Evolutionary conservation across 2,797 vertebrate genomes (phyloP), one percentile per base, ranked within the genome.

Genomic region (Gephyroberyx darwinii): DNA sequence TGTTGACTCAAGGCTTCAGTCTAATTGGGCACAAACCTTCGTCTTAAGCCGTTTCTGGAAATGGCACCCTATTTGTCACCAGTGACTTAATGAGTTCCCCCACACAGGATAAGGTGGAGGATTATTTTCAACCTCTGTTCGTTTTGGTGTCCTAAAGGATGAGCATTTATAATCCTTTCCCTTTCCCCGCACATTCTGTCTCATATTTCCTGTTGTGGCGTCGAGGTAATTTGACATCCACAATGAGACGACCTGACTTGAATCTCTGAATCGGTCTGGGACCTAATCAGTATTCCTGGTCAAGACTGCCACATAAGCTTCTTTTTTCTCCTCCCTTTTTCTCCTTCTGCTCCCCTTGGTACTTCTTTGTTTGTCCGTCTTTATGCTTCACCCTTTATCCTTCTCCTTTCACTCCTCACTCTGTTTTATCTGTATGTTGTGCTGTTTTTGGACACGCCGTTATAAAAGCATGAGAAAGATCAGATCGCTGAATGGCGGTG

Each of bases 281-380:
- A 71, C 80, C 86, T 88, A 84, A 90, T 91, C 86, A 88, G 89
- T 87, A 90, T 87, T 90, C 86, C 74, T 71, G 90, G 84, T 90
- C 82, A 86, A 78, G 81, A 73, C 77, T 50, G 81, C 83, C 76
- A 74, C 88, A 88, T 88, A 84, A 87, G 82, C 75, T 73, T 31
- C 76, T 70, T 77, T 78, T 81, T 57, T 20, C 50, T 8, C 1
- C 1, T 31, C 31, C 59, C 63, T 17, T 55, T 66, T 81, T 80
- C 71, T 78, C 75, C 76, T 83, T 78, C 69, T 71, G 19, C 65
- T 84, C 77, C 65, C 84, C 71, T 78, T 73, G 74, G 62, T 68
- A 14, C 71, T 16, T 72, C 73, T 80, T 70, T 84, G 71, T 84
- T 76, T 85, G 71, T 75, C 70, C 69, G 67, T 85, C 71, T 84